Evolutionary conservation across 2,888 invertebrate species (phyloP).

Genomic region (Tachina grossa): DNA sequence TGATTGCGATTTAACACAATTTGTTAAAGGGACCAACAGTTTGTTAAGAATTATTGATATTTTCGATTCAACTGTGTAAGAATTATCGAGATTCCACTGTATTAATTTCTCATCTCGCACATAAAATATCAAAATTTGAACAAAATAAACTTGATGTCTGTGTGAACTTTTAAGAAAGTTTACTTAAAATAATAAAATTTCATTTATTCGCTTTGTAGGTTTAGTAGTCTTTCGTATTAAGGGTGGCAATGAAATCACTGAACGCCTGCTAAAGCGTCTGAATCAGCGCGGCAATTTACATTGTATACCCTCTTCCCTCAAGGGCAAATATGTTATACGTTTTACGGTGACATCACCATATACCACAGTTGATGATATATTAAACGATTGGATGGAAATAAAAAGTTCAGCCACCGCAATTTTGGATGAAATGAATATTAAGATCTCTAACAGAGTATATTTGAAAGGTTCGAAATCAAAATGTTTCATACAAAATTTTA

Average conservation of each 20-base stretch:
- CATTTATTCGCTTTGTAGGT: slow-evolving; percentile 82
- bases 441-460: slow-evolving; percentile 86
- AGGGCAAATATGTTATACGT: slow-evolving; percentile 92
- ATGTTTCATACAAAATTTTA: not conserved
- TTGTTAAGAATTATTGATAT: no score
- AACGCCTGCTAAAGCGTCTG: slow-evolving; percentile 92
- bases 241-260: slow-evolving; percentile 94
- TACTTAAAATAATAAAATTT: not conserved
- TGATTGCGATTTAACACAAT: no score
- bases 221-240: slow-evolving; percentile 95
- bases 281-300: slow-evolving; percentile 95
- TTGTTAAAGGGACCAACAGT: no score
- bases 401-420: slow-evolving; percentile 88
- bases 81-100: no score
- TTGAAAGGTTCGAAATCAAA: slow-evolving; percentile 86
- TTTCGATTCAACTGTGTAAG: no score
- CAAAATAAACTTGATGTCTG: no score
- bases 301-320: slow-evolving; percentile 96
- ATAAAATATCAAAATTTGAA: no score
- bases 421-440: slow-evolving; percentile 86
- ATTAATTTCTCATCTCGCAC: no score
- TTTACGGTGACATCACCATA: slow-evolving; percentile 96
- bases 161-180: no score
- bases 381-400: slow-evolving; percentile 94
- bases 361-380: slow-evolving; percentile 90